Base-by-base conservation (phyloP, 1,140 invertebrate species). In the Nasonia vitripennis region DNA sequence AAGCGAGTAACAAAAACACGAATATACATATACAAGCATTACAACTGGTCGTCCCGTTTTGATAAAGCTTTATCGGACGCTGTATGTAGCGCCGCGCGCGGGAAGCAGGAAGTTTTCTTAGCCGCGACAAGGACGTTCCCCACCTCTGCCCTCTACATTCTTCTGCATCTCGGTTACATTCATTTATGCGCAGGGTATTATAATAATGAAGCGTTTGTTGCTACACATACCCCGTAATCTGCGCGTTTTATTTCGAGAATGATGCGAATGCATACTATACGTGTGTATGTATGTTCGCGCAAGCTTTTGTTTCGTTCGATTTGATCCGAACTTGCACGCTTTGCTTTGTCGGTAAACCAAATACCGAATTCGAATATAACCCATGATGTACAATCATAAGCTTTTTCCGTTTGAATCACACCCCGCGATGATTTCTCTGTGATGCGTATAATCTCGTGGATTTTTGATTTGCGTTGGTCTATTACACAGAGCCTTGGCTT, bases 91-190 rank as follows among this genome's bases (percentile, higher is more conserved):
- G 74, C 34, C 48, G n/a, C 45, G 27, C 41, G 4, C 41, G 45
- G n/a, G 41, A 77, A 48, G 74, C 23, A n/a, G n/a, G 45, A 77
- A 77, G 45, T 77, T 51, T 51, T 77, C 45, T 77, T 51, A 45
- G 20, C 74, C 20, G 70, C 27, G 37, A 9, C 12, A 77, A 77
- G 41, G 41, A 45, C 74, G n/a, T 41, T 41, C 41, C 41, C 41
- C 41, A 41, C 41, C 41, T 45, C 41, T 71, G 9, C 9, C 27
- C 27, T n/a, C 27, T 7, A 27, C 48, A 17, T 62, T 62, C 55
- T 55, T 55, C 55, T 7, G 6, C 55, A 7, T 62, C 55, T 17
- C 4, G 17, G 20, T 7, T 62, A 1, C 17, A 62, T n/a, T 62
- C 2, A 20, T n/a, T n/a, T 20, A n/a, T n/a, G 55, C 55, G 11